Conservation (phyloP, 2,888 invertebrate species). For the Electrophaes corylata region DNA sequence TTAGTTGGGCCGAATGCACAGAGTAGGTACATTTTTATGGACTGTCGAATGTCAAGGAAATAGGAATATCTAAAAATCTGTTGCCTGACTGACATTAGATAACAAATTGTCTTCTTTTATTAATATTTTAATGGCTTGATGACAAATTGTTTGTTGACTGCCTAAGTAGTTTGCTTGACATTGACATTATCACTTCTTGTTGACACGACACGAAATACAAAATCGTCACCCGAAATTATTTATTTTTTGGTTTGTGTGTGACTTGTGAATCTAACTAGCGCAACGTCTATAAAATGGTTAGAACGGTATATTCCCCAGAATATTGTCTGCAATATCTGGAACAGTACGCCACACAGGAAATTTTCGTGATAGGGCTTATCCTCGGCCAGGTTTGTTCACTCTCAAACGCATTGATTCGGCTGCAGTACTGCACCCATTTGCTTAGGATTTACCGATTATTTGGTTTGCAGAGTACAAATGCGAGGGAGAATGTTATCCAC, state of each 20-base stretch:
- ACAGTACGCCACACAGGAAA: slow-evolving; percentile 85
- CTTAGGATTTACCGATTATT: neutral
- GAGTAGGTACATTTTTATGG: no score
- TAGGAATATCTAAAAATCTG: no score
- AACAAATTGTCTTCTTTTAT: no score
- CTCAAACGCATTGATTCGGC: neutral
- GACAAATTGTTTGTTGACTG: neutral
- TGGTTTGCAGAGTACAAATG: slow-evolving; percentile 80
- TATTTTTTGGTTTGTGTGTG: neutral
- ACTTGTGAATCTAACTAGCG: neutral
- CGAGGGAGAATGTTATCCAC: slow-evolving; percentile 91
- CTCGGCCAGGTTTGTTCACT: slow-evolving; percentile 88
- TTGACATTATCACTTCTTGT: neutral
- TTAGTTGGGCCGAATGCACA: no score
- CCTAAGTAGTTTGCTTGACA: no score
- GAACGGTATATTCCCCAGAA: slow-evolving; percentile 88
- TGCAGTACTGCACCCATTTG: slow-evolving; percentile 4
- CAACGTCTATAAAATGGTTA: slow-evolving; percentile 80
- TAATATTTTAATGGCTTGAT: no score
- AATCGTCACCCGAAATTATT: neutral
- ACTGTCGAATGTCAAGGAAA: no score
- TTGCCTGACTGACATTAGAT: no score
- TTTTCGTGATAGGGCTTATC: slow-evolving; percentile 89
- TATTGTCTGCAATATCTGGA: slow-evolving; percentile 87
- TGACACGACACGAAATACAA: neutral